phyloP scores from a whole-genome alignment of 2,113 vertebrate genomes.

The Steatornis caripensis region DNA sequence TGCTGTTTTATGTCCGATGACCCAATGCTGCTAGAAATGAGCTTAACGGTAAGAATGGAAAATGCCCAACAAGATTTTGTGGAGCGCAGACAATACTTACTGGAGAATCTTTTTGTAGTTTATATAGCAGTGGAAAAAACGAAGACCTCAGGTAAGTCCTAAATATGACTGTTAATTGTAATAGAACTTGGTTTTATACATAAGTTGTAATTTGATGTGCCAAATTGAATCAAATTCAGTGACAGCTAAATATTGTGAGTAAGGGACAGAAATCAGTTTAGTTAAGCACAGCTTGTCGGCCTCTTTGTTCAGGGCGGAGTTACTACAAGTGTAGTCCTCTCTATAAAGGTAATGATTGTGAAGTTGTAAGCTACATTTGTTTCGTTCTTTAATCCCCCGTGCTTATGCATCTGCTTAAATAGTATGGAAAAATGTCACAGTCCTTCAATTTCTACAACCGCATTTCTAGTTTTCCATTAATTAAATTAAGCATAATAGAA shows the following conservation, averaged over 20 bases:
- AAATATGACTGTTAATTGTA: not conserved
- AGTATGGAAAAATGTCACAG: not conserved
- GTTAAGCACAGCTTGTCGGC: not conserved
- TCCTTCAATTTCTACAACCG: not conserved
- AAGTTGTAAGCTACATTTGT: not conserved
- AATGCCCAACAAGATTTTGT: constrained; percentile 82
- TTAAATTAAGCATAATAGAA: not conserved
- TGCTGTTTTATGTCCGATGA: constrained; percentile 84
- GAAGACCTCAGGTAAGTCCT: constrained; percentile 70
- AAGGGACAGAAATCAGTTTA: not conserved
- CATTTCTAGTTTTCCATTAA: not conserved
- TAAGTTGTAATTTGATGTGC: not conserved
- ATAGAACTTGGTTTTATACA: not conserved
- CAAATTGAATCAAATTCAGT: not conserved
- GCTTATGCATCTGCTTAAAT: not conserved
- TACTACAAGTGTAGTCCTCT: not conserved
- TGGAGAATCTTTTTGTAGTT: constrained; percentile 92
- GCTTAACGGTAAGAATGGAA: constrained; percentile 83
- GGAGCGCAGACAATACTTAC: constrained; percentile 89
- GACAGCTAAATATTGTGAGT: not conserved
- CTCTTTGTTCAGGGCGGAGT: not conserved
- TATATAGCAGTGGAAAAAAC: constrained; percentile 77
- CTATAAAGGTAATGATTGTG: not conserved
- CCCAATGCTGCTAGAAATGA: constrained; percentile 85
- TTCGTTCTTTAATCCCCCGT: not conserved